phyloP scores from a whole-genome alignment of 1,140 invertebrate species.

The Lethocerus indicus region DNA sequence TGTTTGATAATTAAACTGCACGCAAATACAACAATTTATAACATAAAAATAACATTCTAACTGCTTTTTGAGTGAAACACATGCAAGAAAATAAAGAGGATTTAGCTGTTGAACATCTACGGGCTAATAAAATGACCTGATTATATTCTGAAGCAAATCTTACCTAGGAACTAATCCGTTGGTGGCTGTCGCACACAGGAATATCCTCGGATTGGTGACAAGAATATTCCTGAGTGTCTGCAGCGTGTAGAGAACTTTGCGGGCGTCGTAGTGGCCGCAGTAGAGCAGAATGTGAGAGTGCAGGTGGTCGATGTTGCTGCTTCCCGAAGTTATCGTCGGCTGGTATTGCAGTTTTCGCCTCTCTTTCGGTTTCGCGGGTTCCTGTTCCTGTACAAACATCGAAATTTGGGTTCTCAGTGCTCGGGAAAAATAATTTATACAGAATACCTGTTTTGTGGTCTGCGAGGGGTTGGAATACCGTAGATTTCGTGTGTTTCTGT shows the following conservation, averaged over 20 bases:
- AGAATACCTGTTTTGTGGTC: too few species aligned
- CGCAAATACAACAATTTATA: too few species aligned
- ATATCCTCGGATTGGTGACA: slow-evolving; percentile 49
- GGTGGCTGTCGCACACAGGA: slow-evolving; percentile 51
- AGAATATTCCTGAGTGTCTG: slow-evolving; percentile 57
- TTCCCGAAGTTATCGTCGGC: slow-evolving; percentile 19
- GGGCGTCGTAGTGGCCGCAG: slow-evolving; percentile 61
- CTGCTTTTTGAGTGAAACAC: not conserved
- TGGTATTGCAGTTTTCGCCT: slow-evolving; percentile 12
- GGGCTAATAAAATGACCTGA: not conserved
- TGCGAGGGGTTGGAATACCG: too few species aligned
- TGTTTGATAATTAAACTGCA: too few species aligned
- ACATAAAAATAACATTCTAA: not conserved
- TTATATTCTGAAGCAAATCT: not conserved
- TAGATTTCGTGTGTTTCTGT: too few species aligned
- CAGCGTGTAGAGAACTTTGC: slow-evolving; percentile 59
- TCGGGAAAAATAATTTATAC: too few species aligned
- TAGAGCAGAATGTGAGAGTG: slow-evolving; percentile 75
- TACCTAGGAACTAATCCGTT: slow-evolving; percentile 28
- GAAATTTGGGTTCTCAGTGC: too few species aligned
- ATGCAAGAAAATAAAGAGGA: not conserved
- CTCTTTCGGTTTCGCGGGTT: not conserved
- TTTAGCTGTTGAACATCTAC: not conserved
- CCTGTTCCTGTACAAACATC: too few species aligned
- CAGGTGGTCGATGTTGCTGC: slow-evolving; percentile 46